Evolutionary conservation across 2,888 invertebrate species (phyloP).

Genomic region (Eubasilissa splendida): DNA sequence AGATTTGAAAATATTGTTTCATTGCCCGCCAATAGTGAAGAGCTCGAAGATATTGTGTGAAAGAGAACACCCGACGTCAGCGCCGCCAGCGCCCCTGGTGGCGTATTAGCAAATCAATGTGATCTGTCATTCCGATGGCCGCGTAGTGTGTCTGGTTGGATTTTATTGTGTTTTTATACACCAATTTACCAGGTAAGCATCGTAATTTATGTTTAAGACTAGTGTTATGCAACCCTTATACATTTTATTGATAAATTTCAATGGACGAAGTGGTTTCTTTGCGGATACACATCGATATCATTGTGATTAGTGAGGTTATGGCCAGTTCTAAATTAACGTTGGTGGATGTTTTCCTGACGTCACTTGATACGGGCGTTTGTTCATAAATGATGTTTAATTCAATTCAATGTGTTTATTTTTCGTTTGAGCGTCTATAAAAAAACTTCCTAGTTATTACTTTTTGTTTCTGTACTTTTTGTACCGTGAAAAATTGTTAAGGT

Average conservation of each 20-base stretch:
- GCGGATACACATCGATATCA: neutral
- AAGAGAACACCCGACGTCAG: slow-evolving; percentile 20
- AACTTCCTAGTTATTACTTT: neutral
- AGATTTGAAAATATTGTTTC: neutral
- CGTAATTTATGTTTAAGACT: slow-evolving; percentile 10
- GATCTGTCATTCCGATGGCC: slow-evolving; percentile 49
- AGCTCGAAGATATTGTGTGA: slow-evolving; percentile 30
- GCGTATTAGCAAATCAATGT: slow-evolving; percentile 19
- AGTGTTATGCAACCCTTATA: neutral
- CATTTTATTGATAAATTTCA: neutral
- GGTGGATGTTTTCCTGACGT: slow-evolving; percentile 51
- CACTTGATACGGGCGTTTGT: slow-evolving; percentile 49
- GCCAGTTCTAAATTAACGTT: slow-evolving; percentile 42
- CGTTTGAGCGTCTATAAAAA: neutral
- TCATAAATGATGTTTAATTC: slow-evolving; percentile 40
- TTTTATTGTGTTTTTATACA: slow-evolving; percentile 39
- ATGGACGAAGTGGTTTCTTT: neutral
- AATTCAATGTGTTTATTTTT: slow-evolving; percentile 21
- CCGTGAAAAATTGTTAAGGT: neutral
- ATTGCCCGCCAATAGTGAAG: neutral
- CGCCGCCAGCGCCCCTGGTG: slow-evolving; percentile 47
- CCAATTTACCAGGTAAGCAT: slow-evolving; percentile 40
- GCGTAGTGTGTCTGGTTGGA: slow-evolving; percentile 38
- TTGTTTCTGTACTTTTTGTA: slow-evolving; percentile 12
- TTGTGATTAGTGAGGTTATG: slow-evolving; percentile 47